Evolutionary conservation across 1,140 invertebrate genomes (phyloP), one percentile per base, ranked within the genome.

Genomic region (Pararge aegeria): DNA sequence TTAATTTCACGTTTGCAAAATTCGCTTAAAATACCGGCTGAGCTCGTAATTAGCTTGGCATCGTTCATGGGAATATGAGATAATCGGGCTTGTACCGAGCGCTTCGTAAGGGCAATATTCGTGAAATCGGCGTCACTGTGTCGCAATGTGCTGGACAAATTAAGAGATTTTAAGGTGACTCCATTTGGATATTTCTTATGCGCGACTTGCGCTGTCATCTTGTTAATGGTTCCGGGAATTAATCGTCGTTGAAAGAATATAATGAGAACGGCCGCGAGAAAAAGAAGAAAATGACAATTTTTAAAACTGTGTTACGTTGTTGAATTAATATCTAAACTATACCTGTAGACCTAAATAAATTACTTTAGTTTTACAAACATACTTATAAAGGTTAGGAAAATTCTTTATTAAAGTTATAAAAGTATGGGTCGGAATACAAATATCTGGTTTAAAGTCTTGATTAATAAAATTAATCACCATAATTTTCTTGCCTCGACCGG

Each of bases 1-100:
- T 73, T 67, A 80, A 80, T 83, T 78, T 80, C 81, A 88, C 78
- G 75, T 83, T 86, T 83, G 76, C 76, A 70, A 86, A 86, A 82
- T 83, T 82, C 71, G 62, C 68, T 75, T 83, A 79, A 84, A 83
- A 86, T 73, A 76, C 74, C 76, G 70, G 73, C 68, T 75, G 75
- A 63, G 75, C 68, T 66, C 80, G 77, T 84, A 89, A 89, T 89
- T 86, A 87, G 80, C 72, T 51, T 73, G 68, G 27, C 68, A 68
- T 82, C 79, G 79, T 79, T 78, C 75, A 72, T 24, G 24, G 74
- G 65, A 61, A 56, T 56, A 70, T 65, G 68, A 76, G 77, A 78
- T 73, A 76, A 75, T 76, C 46, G 30, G 38, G 27, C 46, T 46
- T 48, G 51, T 34, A 44, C n/a, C 37, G 30, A 30, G 27, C 76